Evolutionary conservation across 2,888 invertebrate genomes (phyloP), one percentile per base, ranked within the genome.

Genomic region (Eumerus sabulonum): DNA sequence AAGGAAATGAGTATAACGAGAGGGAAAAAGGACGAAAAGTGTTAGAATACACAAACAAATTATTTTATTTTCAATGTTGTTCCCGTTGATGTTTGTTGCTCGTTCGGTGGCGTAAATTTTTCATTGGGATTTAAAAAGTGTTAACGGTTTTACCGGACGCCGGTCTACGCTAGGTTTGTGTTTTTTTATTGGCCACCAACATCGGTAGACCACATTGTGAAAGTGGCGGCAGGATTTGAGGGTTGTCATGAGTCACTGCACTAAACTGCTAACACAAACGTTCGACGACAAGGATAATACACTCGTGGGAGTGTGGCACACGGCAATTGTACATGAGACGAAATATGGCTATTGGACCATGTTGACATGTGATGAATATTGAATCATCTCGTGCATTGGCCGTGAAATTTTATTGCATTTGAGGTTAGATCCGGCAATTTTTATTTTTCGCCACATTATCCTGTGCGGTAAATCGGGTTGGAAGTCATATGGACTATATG

Each of bases 321-420:
- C 27, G 35, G n/a, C n/a, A n/a, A n/a, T n/a, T 35, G 35, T 51
- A 35, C 3, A 17, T 47, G 47, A 47, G 12, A 7, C 64, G 54
- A 64, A 79, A 70, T 79, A 74, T 79, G 66, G 59, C 64, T 68
- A 74, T 74, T 60, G 54, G 68, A 79, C 79, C 68, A 74, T 74
- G 79, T 79, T 74, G 79, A 68, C 73, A 79, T 74, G 68, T 79
- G 74, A 79, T 79, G 79, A 79, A 79, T 79, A 79, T 79, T 79
- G 68, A 64, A 79, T 79, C 64, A 79, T 79, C 60, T 68, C 74
- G 79, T 79, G 74, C 73, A 79, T 64, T 79, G 79, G 79, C 79
- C 79, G 79, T 79, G 79, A 79, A 79, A 74, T 79, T 79, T 79
- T 79, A 79, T 79, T 79, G 79, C 74, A 79, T 74, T 79, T 70